phyloP scores from a whole-genome alignment of 1,140 invertebrate genomes.

The Lepidotrigona ventralis region DNA sequence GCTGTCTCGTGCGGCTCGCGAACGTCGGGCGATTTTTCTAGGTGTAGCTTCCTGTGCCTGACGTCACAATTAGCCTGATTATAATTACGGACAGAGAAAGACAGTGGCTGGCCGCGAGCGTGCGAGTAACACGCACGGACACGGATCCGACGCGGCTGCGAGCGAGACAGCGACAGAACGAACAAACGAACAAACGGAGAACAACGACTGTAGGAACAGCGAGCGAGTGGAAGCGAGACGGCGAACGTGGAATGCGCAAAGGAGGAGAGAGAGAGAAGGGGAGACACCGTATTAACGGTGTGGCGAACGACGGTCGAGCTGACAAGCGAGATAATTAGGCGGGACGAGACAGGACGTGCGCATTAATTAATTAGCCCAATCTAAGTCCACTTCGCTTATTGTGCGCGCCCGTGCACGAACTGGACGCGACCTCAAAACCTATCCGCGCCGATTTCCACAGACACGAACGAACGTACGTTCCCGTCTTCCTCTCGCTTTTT shows the following conservation, averaged over 20 bases:
- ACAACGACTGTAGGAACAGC: neutral
- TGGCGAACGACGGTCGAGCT: conserved; percentile 69
- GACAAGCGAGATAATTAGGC: conserved; percentile 79
- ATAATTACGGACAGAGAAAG: conserved; percentile 74
- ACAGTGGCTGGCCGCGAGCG: conserved; percentile 15
- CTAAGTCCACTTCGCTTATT: conserved; percentile 78
- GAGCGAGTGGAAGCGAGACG: neutral
- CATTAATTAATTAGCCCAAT: conserved; percentile 80
- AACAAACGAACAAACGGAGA: neutral
- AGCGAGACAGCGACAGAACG: neutral
- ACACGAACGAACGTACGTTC: conserved; percentile 5
- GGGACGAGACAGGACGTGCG: conserved; percentile 79
- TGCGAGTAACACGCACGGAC: conserved; percentile 49
- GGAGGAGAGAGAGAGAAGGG: conserved; percentile 32
- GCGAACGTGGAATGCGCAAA: neutral
- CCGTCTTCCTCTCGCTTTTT: neutral
- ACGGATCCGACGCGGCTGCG: conserved; percentile 26
- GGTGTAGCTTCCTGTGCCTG: conserved; percentile 78
- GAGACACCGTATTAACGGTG: conserved; percentile 69
- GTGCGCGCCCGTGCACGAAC: conserved; percentile 66
- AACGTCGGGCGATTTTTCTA: conserved; percentile 74
- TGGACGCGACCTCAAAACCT: conserved; percentile 72
- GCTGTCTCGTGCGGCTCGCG: conserved; percentile 30
- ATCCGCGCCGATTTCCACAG: conserved; percentile 58
- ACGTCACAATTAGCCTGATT: conserved; percentile 79